These are phyloP conservation scores for Dryas iulia DNA, from an alignment of 1,140 invertebrate species.

Conservation along the genomic window DNA sequence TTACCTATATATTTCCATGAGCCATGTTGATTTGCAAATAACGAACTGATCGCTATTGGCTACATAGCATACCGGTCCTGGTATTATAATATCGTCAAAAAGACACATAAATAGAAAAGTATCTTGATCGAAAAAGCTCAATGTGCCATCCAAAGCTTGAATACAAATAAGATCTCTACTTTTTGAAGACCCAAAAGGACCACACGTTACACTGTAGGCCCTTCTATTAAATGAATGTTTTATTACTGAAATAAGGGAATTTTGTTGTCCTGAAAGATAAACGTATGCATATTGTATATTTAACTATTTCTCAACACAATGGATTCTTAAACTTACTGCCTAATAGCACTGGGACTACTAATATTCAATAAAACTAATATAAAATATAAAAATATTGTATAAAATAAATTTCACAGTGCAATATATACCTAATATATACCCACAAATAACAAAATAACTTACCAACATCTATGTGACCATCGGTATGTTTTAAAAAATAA, in stretches of 20 bases:
- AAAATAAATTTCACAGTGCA: too few relatives aligned
- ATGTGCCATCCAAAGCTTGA: slow-evolving; percentile 90
- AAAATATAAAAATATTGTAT: too few relatives aligned
- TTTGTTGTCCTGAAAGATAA: slow-evolving; percentile 82
- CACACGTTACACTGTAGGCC: slow-evolving; percentile 85
- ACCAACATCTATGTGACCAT: slow-evolving; percentile 62
- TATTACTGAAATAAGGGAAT: slow-evolving; percentile 82
- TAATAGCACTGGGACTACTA: too few relatives aligned
- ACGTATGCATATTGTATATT: too few relatives aligned
- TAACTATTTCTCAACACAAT: too few relatives aligned
- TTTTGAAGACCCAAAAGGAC: slow-evolving; percentile 90
- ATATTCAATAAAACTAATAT: neutral
- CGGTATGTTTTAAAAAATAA: slow-evolving; percentile 52
- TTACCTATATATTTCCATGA: slow-evolving; percentile 91
- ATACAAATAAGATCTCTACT: slow-evolving; percentile 92
- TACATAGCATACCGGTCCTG: slow-evolving; percentile 84
- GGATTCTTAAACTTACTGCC: too few relatives aligned
- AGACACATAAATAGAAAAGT: slow-evolving; percentile 88
- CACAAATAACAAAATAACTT: slow-evolving; percentile 12
- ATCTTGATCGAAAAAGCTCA: slow-evolving; percentile 95
- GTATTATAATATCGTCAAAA: slow-evolving; percentile 88
- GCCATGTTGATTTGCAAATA: slow-evolving; percentile 86
- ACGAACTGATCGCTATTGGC: slow-evolving; percentile 90
- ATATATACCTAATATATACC: too few relatives aligned
- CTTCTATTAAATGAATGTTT: slow-evolving; percentile 84